These are phyloP conservation scores for Cryptus viduatorius DNA, from an alignment of 2,888 invertebrate species.

Conservation along the genomic window DNA sequence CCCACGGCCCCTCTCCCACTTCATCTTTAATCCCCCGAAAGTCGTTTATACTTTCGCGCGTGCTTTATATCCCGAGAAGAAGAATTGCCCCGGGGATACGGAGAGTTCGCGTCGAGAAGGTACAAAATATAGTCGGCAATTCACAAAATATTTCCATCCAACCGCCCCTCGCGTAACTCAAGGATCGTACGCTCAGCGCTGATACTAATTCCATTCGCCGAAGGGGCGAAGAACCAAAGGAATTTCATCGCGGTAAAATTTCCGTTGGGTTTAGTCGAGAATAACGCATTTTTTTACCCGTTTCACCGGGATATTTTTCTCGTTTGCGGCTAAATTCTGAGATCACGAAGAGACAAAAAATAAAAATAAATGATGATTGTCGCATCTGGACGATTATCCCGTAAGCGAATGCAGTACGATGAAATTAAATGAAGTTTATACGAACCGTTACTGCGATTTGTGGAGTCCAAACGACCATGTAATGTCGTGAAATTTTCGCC, in stretches of 20 bases:
- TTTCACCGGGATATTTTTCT: constrained; percentile 10
- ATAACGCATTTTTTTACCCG: constrained; percentile 4
- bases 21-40: constrained; percentile 43
- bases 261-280: neutral
- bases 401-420: constrained; percentile 42
- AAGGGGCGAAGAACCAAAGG: constrained; percentile 21
- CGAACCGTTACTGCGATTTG: constrained; percentile 50
- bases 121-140: constrained; percentile 18
- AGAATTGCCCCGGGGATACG: constrained; percentile 3
- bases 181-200: neutral
- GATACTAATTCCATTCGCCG: constrained; percentile 34
- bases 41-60: constrained; percentile 30
- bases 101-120: neutral
- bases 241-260: constrained; percentile 12
- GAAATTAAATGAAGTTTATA: constrained; percentile 62
- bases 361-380: constrained; percentile 38
- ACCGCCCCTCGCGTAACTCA: neutral
- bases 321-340: constrained; percentile 17
- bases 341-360: constrained; percentile 16
- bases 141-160: constrained; percentile 39
- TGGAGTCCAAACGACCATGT: constrained; percentile 32
- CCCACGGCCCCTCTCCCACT: neutral
- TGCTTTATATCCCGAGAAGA: constrained; percentile 18
- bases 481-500: neutral
- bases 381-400: constrained; percentile 60